A percentile compares a stretch with the other conserved stretches of the same genome.
phyloP scores from a whole-genome alignment of 2,113 vertebrate genomes.

The Sebastes fasciatus region DNA sequence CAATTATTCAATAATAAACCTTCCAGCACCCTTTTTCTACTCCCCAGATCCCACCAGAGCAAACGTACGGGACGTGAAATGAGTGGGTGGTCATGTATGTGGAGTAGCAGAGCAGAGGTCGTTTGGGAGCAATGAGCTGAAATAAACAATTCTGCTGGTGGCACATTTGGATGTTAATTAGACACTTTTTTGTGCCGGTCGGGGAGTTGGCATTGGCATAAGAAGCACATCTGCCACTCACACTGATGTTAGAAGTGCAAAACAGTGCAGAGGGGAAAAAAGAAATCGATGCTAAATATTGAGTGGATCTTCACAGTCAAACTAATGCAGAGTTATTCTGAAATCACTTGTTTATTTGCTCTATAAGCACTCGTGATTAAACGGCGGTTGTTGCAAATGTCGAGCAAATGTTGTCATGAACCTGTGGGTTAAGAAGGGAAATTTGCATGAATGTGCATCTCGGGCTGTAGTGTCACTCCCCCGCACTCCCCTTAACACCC shows the following conservation, averaged over 20 bases:
- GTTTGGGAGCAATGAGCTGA: constrained; percentile 46
- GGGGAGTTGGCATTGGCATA: constrained; percentile 30
- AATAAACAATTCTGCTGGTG: constrained; percentile 34
- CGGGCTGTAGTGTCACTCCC: constrained; percentile 24
- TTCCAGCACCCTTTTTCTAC: neutral
- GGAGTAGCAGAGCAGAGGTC: constrained; percentile 30
- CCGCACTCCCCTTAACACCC: constrained; percentile 3
- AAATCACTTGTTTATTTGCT: constrained; percentile 47
- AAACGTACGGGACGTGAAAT: constrained; percentile 21
- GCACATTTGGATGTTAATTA: constrained; percentile 55
- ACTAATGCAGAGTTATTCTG: constrained; percentile 39
- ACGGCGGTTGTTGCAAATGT: constrained; percentile 12
- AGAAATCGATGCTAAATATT: constrained; percentile 19
- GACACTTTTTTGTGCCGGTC: constrained; percentile 15
- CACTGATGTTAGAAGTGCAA: constrained; percentile 37
- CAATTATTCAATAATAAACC: constrained; percentile 16
- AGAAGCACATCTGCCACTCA: constrained; percentile 63
- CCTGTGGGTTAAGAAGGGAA: constrained; percentile 34
- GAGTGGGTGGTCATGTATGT: constrained; percentile 33
- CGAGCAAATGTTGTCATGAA: constrained; percentile 43
- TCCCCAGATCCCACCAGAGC: neutral
- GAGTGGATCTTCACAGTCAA: constrained; percentile 40
- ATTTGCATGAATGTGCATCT: constrained; percentile 52
- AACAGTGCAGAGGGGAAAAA: constrained; percentile 8
- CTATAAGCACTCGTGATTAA: constrained; percentile 35